phyloP scores from a whole-genome alignment of 2,113 vertebrate species.

The Pelmatolapia mariae region DNA sequence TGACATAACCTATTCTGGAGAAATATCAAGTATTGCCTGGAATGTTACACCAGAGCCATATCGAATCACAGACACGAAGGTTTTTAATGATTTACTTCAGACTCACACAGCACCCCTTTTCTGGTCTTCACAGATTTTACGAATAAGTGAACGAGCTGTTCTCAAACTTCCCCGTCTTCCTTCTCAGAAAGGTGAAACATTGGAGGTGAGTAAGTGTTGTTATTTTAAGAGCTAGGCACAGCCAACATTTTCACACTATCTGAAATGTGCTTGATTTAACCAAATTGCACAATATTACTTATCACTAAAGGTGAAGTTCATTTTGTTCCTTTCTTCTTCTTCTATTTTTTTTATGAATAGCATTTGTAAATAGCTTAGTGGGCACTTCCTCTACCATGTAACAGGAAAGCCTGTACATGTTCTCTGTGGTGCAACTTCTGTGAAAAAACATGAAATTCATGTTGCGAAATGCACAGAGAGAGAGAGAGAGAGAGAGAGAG shows the following conservation, averaged over 20 bases:
- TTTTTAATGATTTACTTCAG: neutral
- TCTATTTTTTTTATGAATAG: neutral
- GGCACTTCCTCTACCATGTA: neutral
- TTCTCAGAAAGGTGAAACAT: conserved; percentile 5
- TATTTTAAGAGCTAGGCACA: neutral
- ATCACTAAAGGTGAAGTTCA: neutral
- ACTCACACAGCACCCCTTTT: neutral
- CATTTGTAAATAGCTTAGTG: neutral
- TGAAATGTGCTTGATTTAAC: neutral
- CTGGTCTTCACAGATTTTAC: conserved; percentile 42
- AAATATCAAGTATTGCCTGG: neutral
- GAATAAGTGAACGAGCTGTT: conserved; percentile 8
- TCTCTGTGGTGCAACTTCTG: conserved; percentile 4
- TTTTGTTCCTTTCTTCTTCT: accelerated
- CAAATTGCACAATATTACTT: neutral
- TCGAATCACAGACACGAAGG: neutral
- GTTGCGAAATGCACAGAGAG: neutral
- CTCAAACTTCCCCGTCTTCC: conserved; percentile 45
- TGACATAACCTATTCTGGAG: neutral
- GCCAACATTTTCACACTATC: neutral
- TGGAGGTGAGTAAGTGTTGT: conserved; percentile 49
- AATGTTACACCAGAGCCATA: neutral
- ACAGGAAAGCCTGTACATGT: conserved; percentile 5
- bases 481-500: neutral
- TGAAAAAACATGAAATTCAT: neutral